Evolutionary conservation across 2,797 vertebrate genomes (phyloP), one percentile per base, ranked within the genome.

Genomic region (Eidolon dupreanum): DNA sequence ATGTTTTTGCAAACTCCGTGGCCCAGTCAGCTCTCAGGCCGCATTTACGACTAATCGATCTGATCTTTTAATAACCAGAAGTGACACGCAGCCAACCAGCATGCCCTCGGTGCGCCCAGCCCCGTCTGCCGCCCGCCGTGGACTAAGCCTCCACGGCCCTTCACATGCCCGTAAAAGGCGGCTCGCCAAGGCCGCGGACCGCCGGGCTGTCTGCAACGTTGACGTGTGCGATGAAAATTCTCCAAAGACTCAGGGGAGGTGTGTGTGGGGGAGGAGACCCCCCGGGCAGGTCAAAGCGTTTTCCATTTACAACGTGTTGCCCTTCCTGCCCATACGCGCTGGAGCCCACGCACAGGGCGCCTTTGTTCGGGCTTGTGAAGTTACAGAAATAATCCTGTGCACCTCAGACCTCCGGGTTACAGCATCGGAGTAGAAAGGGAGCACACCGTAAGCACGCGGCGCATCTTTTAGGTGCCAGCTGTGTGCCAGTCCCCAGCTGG

Each of bases 41-140:
- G 46, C 68, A 11, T 71, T 93, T 82, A 86, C 9, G 15, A 55
- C 0, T 7, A 53, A 63, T 19, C 8, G 38, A 94, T 74, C 59
- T 49, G 49, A 9, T 51, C 49, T 94, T 73, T 57, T 55, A 28
- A 81, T 28, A 81, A 63, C 11, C 51, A 70, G 66, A 68, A 10
- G 22, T 51, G 88, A 74, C 36, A n/a, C 0, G 55, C 38, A 36
- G 81, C 84, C 84, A 41, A 20, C 16, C 15, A 17, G 26, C 75
- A 38, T 0, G 0, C 77, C 36, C 49, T 55, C 13, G 20, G 82
- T 79, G 8, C 51, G 43, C n/a, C 31, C 19, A 6, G 20, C 51
- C 65, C 55, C 1, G 1, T 46, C 38, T 24, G 1, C 41, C 0
- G 0, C 31, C 43, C 0, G 6, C 61, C 15, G 3, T 17, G 61